A percentile compares a stretch with the other conserved stretches of the same genome.
phyloP scores from a whole-genome alignment of 2,113 vertebrate species.

The Ailuropoda melanoleuca region DNA sequence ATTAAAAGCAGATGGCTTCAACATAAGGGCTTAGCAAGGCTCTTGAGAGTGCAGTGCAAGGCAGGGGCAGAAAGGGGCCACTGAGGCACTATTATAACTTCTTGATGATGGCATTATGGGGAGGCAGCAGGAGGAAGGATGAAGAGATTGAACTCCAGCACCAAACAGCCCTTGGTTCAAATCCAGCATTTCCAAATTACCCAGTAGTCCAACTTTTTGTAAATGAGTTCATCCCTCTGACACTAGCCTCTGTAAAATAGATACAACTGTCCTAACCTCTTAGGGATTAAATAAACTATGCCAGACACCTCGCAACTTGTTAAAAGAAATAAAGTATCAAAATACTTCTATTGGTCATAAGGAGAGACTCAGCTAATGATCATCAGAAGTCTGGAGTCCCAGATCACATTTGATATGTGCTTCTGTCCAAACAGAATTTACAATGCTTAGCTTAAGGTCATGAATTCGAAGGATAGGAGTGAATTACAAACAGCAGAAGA shows the following conservation, averaged over 20 bases:
- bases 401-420: not conserved
- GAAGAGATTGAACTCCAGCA: not conserved
- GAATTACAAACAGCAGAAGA: not conserved
- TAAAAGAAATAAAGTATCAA: not conserved
- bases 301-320: not conserved
- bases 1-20: not conserved
- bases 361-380: not conserved
- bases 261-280: not conserved
- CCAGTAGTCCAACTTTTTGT: not conserved
- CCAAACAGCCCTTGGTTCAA: not conserved
- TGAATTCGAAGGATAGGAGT: not conserved
- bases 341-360: not conserved
- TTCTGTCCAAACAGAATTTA: not conserved
- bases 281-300: not conserved
- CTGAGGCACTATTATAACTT: not conserved
- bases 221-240: not conserved
- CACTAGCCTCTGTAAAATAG: not conserved
- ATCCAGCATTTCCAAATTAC: not conserved
- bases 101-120: not conserved
- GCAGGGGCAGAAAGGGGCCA: not conserved
- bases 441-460: no score
- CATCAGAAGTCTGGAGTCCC: not conserved
- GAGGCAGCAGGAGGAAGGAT: not conserved
- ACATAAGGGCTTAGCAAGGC: accelerated
- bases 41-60: not conserved